These are phyloP conservation scores for Eristalis arbustorum DNA, from an alignment of 2,888 invertebrate species.

Conservation along the genomic window DNA sequence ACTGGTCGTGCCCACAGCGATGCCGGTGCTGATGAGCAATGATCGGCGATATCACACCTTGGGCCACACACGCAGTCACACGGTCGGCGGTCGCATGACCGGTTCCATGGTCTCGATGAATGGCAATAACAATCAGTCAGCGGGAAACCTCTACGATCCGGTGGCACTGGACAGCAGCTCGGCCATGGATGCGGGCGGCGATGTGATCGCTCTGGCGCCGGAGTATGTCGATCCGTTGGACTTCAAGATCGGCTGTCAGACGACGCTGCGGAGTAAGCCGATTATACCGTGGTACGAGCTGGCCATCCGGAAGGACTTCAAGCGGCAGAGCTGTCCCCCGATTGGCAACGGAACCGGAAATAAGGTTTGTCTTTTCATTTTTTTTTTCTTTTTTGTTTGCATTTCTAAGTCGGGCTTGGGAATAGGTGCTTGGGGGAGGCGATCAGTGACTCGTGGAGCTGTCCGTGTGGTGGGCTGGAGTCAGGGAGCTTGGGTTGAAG, in stretches of 20 bases:
- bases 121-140: conserved; percentile 74
- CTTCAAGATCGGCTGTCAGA: conserved; percentile 86
- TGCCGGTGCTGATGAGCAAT: conserved; percentile 77
- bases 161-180: conserved; percentile 73
- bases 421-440: no score
- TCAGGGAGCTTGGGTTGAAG: no score
- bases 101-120: conserved; percentile 73
- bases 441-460: no score
- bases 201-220: conserved; percentile 76
- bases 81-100: conserved; percentile 77
- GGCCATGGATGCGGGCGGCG: conserved; percentile 33
- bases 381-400: background rate
- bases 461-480: no score
- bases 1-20: conserved; percentile 77
- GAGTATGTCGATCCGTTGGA: conserved; percentile 82
- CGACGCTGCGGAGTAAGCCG: conserved; percentile 85
- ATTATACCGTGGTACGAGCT: conserved; percentile 94
- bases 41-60: conserved; percentile 79
- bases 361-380: conserved; percentile 74
- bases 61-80: conserved; percentile 79
- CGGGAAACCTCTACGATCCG: conserved; percentile 77
- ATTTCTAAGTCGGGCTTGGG: background rate
- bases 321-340: conserved; percentile 91
- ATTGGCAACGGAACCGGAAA: conserved; percentile 78
- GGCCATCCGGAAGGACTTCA: conserved; percentile 86